A percentile compares a stretch with the other conserved stretches of the same genome.
phyloP scores from a whole-genome alignment of 2,113 vertebrate species.

The Pipa parva region DNA sequence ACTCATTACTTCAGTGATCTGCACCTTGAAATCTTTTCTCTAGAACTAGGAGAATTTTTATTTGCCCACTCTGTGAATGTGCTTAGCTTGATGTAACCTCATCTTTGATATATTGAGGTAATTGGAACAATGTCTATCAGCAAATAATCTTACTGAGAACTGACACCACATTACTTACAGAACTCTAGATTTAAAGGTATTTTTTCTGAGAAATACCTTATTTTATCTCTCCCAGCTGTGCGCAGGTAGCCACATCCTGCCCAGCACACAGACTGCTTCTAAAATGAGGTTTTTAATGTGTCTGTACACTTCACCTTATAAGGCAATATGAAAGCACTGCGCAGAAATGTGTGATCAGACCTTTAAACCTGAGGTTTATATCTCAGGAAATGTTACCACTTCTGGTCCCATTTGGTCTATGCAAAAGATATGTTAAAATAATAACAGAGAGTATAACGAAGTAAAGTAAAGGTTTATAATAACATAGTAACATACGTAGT shows the following conservation, averaged over 20 bases:
- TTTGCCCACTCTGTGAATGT: no score
- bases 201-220: slow-evolving; percentile 21
- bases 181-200: background rate
- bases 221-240: background rate
- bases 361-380: background rate
- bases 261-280: background rate
- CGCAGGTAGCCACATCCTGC: slow-evolving; percentile 31
- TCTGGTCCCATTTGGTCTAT: background rate
- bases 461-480: no score
- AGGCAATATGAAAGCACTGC: background rate
- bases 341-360: background rate
- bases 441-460: no score
- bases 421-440: no score
- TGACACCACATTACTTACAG: background rate
- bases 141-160: background rate
- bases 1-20: no score
- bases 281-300: background rate
- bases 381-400: background rate
- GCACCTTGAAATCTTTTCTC: no score
- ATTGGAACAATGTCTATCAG: no score
- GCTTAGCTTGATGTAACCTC: no score
- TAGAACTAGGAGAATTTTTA: no score
- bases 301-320: slow-evolving; percentile 1
- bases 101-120: no score
- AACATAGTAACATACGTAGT: no score